Evolutionary conservation across 2,113 vertebrate species (phyloP), one percentile per base, ranked within the genome.

Genomic region (Lipophrys pholis): DNA sequence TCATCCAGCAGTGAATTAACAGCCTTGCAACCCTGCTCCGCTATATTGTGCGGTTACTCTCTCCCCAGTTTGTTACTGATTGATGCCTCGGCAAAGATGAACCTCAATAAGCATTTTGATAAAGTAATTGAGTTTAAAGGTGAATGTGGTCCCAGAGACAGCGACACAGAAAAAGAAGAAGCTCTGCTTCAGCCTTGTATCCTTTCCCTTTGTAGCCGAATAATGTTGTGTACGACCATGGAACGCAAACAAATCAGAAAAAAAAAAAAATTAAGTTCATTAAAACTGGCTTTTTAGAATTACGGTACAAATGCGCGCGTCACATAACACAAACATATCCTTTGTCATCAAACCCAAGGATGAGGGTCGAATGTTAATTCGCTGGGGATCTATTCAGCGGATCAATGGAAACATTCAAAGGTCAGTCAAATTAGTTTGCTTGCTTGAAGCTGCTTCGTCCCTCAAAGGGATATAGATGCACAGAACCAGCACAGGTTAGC

Each of bases 101-200:
- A 41, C 48, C 65, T 54, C 46, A 56, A 54, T 67, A 38, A 76
- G 56, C 11, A 16, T 69, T 81, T 72, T 74, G 78, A 73, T 74
- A 30, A 70, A 67, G 49, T 80, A 80, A 87, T 84, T 86, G 80
- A 81, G 75, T 83, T 87, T 73, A 87, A 74, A 90, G 76, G 69
- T 89, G 85, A 87, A 59, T 40, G 50, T 56, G 16, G 30, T 70
- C 35, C 8, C 15, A 9, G n/a, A 61, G 54, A 72, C 21, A 36
- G 35, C 4, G 3, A 60, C 30, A 60, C 45, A 57, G 21, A 17
- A 69, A 53, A 30, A 30, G 21, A 30, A 30, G 4, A 15, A n/a
- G 15, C 38, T 57, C 55, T 41, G 39, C 60, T 70, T 9, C 38
- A 30, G 58, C 15, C 53, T 76, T 43, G 14, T 51, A 39, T 63